Evolutionary conservation across 2,797 vertebrate species (phyloP).

Genomic region (Platalea minor): DNA sequence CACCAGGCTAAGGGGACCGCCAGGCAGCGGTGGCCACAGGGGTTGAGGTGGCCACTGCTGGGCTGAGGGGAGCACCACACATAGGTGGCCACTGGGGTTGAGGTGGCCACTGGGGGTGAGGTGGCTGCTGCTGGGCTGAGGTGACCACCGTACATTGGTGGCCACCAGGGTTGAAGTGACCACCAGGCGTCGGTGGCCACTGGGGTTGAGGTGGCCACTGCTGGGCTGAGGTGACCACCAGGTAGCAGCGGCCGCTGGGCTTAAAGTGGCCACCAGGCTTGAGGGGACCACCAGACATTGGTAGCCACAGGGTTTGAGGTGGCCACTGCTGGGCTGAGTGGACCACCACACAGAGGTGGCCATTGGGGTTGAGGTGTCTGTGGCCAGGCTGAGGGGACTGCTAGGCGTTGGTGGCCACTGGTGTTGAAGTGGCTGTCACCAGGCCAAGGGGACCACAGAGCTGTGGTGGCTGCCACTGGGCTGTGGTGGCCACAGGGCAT

Average conservation of each 20-base stretch:
- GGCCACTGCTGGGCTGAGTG: background rate
- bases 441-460: background rate
- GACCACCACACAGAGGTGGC: background rate
- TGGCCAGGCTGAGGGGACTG: fast-evolving
- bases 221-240: background rate
- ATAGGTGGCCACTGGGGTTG: too few relatives aligned
- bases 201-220: background rate
- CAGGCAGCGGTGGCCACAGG: background rate
- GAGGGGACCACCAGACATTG: fast-evolving
- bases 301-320: background rate
- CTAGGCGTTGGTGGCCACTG: fast-evolving
- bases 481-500: background rate
- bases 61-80: too few relatives aligned
- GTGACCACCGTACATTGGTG: too few relatives aligned
- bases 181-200: too few relatives aligned
- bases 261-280: too few relatives aligned
- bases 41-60: too few relatives aligned
- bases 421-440: background rate
- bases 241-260: background rate
- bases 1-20: background rate
- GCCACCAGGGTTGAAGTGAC: too few relatives aligned
- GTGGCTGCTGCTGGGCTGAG: too few relatives aligned
- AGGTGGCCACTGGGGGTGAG: too few relatives aligned
- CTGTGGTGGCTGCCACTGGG: too few relatives aligned
- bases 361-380: too few relatives aligned